These are phyloP conservation scores for Meliscaeva auricollis DNA, from an alignment of 2,888 invertebrate genomes.

Conservation along the genomic window DNA sequence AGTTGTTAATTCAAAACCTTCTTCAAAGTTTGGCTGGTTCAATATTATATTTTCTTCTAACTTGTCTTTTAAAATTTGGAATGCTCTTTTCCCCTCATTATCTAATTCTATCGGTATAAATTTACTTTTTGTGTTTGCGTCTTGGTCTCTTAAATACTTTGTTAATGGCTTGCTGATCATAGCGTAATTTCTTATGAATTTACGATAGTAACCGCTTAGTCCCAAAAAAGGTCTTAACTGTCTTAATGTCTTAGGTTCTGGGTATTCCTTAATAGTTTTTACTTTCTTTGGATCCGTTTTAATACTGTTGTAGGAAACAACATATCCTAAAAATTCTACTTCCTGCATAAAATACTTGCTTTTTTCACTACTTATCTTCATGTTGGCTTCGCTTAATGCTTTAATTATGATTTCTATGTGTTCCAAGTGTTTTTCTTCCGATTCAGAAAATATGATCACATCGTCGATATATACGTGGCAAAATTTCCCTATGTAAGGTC, in stretches of 20 bases:
- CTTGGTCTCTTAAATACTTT: no score
- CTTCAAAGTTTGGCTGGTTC: no score
- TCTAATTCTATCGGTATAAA: no score
- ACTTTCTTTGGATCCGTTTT: slow-evolving; percentile 8
- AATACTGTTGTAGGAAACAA: slow-evolving; percentile 2
- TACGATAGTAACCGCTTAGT: slow-evolving; percentile 4
- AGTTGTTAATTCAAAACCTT: no score
- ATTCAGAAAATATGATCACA: slow-evolving; percentile 1
- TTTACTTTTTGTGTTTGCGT: no score
- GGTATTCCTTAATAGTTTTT: slow-evolving; percentile 2
- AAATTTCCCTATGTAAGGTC: neutral
- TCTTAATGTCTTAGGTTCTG: neutral
- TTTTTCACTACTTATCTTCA: slow-evolving; percentile 2
- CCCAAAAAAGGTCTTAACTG: neutral
- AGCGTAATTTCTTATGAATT: no score
- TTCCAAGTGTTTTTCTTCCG: neutral
- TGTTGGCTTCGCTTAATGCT: neutral
- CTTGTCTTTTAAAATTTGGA: no score
- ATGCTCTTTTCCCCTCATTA: no score
- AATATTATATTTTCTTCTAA: no score
- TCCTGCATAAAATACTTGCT: neutral
- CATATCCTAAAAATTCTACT: slow-evolving; percentile 10
- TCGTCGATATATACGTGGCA: slow-evolving; percentile 8
- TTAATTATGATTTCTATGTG: slow-evolving; percentile 1
- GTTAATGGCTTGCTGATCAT: no score